A percentile compares a stretch with the other conserved stretches of the same genome.
phyloP scores from a whole-genome alignment of 2,797 vertebrate species.

The Pangasius krempfi region DNA sequence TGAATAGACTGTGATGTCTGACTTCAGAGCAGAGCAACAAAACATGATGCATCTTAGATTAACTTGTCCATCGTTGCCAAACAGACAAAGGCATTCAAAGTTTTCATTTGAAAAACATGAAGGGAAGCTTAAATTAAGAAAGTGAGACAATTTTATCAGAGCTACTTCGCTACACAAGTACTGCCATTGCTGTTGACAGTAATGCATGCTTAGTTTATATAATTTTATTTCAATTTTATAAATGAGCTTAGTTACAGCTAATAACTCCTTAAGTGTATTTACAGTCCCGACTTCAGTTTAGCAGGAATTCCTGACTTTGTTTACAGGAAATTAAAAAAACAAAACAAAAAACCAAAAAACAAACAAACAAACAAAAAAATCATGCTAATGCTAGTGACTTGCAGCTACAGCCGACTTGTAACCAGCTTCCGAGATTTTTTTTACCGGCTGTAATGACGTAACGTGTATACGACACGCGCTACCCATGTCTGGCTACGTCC shows the following conservation, averaged over 20 bases:
- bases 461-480: not conserved
- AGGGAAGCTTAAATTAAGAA: not conserved
- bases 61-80: not conserved
- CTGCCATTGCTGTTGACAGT: not conserved
- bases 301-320: not conserved
- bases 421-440: not conserved
- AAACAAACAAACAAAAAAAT: too few species aligned
- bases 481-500: not conserved
- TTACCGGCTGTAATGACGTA: not conserved
- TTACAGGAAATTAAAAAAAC: not conserved
- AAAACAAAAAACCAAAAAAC: too few species aligned
- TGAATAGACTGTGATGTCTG: not conserved
- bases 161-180: not conserved
- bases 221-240: not conserved
- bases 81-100: not conserved
- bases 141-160: not conserved
- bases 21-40: not conserved
- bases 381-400: not conserved
- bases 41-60: not conserved
- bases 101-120: not conserved
- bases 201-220: not conserved
- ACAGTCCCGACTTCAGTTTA: not conserved
- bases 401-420: not conserved
- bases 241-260: not conserved
- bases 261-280: not conserved